A percentile compares a stretch with the other conserved stretches of the same genome.
These are phyloP conservation scores for Scalopus aquaticus DNA, from an alignment of 2,113 vertebrate species.

Conservation along the genomic window DNA sequence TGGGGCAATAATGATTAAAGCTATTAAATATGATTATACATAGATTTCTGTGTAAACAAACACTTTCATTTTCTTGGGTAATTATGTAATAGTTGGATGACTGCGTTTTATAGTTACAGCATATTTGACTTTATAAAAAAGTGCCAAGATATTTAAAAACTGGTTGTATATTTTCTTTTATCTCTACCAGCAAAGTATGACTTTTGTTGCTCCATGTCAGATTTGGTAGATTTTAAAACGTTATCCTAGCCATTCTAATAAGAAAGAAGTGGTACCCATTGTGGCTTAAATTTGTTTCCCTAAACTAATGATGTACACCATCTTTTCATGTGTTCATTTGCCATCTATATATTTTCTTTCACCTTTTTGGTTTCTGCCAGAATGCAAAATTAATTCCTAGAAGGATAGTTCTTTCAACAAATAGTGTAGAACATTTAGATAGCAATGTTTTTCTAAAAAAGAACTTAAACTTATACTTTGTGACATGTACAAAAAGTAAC, in stretches of 20 bases:
- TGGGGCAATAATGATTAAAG: not conserved
- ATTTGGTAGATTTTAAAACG: not conserved
- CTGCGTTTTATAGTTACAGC: not conserved
- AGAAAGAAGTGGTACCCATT: not conserved
- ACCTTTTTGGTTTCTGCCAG: not conserved
- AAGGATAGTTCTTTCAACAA: not conserved
- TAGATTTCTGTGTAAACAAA: not conserved
- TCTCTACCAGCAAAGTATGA: not conserved
- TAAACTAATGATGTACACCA: not conserved
- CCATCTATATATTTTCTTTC: not conserved
- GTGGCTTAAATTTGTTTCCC: not conserved
- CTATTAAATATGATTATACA: not conserved
- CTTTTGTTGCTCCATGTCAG: not conserved
- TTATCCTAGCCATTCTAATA: not conserved
- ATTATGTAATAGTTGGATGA: not conserved
- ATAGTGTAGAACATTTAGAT: not conserved
- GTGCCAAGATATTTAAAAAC: not conserved
- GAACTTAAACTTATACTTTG: not conserved
- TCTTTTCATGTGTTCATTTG: not conserved
- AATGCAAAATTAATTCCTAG: not conserved
- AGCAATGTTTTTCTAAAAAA: not conserved
- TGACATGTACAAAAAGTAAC: not conserved
- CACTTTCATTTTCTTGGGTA: not conserved
- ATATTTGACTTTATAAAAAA: not conserved
- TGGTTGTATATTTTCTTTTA: not conserved